Percentiles rank a stretch among this genome's conserved stretches.
Evolutionary conservation across 2,888 invertebrate species (phyloP).

Genomic region (Drosophila suboccidentalis): DNA sequence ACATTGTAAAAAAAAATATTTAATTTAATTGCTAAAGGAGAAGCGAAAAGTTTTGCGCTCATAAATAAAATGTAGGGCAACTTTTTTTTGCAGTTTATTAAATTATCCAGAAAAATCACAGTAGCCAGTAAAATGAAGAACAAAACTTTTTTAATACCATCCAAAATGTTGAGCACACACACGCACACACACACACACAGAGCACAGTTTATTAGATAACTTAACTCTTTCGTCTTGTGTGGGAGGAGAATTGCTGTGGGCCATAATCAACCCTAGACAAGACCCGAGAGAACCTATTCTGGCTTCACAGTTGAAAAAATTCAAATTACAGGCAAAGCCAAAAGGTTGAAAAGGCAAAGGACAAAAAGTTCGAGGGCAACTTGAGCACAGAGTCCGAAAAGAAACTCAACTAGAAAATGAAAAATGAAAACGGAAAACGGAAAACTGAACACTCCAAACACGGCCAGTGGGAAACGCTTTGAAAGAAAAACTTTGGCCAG

Average conservation of each 20-base stretch:
- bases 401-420: slow-evolving; percentile 25
- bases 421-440: slow-evolving; percentile 22
- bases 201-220: slow-evolving; percentile 61
- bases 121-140: slow-evolving; percentile 9
- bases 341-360: slow-evolving; percentile 54
- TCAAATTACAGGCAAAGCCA: slow-evolving; percentile 70
- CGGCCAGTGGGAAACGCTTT: slow-evolving; percentile 33
- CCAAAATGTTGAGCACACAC: slow-evolving; percentile 38
- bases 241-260: slow-evolving; percentile 15
- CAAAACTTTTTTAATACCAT: slow-evolving; percentile 62
- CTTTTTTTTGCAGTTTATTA: slow-evolving; percentile 65
- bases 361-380: slow-evolving; percentile 64
- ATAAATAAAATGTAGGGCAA: slow-evolving; percentile 61
- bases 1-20: slow-evolving; percentile 20
- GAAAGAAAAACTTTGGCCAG: slow-evolving; percentile 46
- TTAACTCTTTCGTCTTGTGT: slow-evolving; percentile 32
- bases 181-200: slow-evolving; percentile 24
- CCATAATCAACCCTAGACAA: slow-evolving; percentile 47
- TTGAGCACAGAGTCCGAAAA: slow-evolving; percentile 40
- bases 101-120: slow-evolving; percentile 54
- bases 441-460: slow-evolving; percentile 16
- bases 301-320: slow-evolving; percentile 71
- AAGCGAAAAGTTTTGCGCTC: slow-evolving; percentile 44
- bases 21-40: slow-evolving; percentile 49
- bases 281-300: slow-evolving; percentile 10